Evolutionary conservation across 2,888 invertebrate genomes (phyloP).

Genomic region (Syritta pipiens): DNA sequence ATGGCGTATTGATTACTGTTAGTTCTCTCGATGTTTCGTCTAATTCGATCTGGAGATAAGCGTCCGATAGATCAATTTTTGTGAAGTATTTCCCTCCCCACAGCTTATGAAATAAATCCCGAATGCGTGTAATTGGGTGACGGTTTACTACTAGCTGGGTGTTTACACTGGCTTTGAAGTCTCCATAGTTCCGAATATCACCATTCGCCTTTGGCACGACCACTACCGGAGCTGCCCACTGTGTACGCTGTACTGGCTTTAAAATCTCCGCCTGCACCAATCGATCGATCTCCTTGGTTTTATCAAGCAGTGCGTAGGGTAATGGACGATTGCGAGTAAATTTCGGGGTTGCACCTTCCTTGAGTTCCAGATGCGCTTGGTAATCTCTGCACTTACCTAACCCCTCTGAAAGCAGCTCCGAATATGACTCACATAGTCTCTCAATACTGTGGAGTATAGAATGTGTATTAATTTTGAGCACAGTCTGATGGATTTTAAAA

Average conservation of each 20-base stretch:
- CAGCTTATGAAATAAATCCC: slow-evolving; percentile 57
- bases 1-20: slow-evolving; percentile 57
- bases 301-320: slow-evolving; percentile 18
- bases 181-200: slow-evolving; percentile 11
- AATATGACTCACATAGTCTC: not conserved
- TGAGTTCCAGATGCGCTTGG: not conserved
- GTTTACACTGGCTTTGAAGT: slow-evolving; percentile 22
- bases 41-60: slow-evolving; percentile 17
- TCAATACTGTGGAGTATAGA: slow-evolving; percentile 1
- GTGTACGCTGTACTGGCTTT: slow-evolving; percentile 10
- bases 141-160: slow-evolving; percentile 16
- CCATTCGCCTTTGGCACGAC: slow-evolving; percentile 9
- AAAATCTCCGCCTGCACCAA: slow-evolving; percentile 3
- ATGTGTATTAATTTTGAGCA: not conserved
- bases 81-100: not conserved
- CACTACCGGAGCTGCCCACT: not conserved
- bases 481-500: not conserved
- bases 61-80: not conserved
- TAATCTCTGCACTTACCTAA: not conserved
- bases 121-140: slow-evolving; percentile 49
- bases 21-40: slow-evolving; percentile 46
- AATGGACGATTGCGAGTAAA: not conserved
- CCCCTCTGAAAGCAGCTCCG: not conserved
- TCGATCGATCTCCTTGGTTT: slow-evolving; percentile 6
- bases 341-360: not conserved